Evolutionary conservation across 2,888 invertebrate species (phyloP).

Genomic region (Lasiommata megera): DNA sequence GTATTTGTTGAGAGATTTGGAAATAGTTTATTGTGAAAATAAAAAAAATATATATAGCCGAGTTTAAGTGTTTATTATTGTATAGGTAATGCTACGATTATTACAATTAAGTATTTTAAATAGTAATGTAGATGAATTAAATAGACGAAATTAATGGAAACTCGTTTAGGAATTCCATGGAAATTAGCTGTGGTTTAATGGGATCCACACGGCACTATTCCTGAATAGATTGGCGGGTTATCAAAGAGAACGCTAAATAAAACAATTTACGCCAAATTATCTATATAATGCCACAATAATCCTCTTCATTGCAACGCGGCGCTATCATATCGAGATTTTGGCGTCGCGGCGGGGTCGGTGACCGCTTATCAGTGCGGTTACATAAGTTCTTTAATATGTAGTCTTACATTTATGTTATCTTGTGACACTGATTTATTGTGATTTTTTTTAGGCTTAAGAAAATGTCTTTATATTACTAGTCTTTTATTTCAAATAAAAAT

Average conservation of each 20-base stretch:
- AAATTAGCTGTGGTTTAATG: not conserved
- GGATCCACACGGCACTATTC: not conserved
- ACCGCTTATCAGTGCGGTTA: conserved; percentile 31
- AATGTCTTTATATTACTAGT: not conserved
- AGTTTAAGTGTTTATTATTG: too few species aligned
- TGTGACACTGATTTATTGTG: conserved; percentile 22
- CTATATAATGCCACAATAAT: not conserved
- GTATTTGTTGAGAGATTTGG: too few species aligned
- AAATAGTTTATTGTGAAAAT: too few species aligned
- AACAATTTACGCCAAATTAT: conserved; percentile 4
- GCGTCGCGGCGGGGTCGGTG: conserved; percentile 30
- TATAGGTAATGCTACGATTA: too few species aligned
- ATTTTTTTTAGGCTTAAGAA: conserved; percentile 11
- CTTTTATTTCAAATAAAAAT: too few species aligned
- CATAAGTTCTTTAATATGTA: conserved; percentile 23
- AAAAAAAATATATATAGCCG: too few species aligned
- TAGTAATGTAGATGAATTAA: too few species aligned
- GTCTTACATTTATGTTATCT: conserved; percentile 22
- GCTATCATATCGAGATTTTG: conserved; percentile 21
- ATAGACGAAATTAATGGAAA: too few species aligned
- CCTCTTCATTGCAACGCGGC: conserved; percentile 1
- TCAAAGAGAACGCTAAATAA: not conserved
- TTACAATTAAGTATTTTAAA: too few species aligned
- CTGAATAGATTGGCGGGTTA: not conserved
- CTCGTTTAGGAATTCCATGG: too few species aligned